Percentiles rank a stretch among this genome's conserved stretches.
These are phyloP conservation scores for Propithecus deckenii DNA, from an alignment of 2,797 vertebrate species.

Conservation along the genomic window DNA sequence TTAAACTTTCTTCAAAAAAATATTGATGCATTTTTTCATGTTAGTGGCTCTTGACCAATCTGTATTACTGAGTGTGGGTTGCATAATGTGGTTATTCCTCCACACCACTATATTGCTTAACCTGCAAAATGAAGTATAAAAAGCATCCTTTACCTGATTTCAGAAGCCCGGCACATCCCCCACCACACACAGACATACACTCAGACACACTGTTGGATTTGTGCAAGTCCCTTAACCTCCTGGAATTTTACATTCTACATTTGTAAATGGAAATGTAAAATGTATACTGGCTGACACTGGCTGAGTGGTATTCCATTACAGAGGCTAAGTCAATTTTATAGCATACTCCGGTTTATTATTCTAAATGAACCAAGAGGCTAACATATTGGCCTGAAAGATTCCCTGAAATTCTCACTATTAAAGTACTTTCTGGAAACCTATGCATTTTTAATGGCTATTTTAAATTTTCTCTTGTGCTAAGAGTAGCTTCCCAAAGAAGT, in stretches of 20 bases:
- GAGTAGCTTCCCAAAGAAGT: background rate
- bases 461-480: background rate
- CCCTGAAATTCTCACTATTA: background rate
- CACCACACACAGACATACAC: background rate
- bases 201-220: background rate
- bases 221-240: background rate
- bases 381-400: background rate
- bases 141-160: background rate
- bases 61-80: background rate
- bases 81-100: background rate
- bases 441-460: background rate
- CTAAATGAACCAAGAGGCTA: background rate
- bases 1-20: background rate
- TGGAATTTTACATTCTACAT: background rate
- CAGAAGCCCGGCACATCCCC: background rate
- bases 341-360: background rate
- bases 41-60: background rate
- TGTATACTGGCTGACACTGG: background rate
- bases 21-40: background rate
- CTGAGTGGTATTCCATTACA: background rate
- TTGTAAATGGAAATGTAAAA: background rate
- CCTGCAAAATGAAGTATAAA: fast-evolving
- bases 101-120: fast-evolving
- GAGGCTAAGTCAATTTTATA: background rate
- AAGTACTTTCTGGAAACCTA: background rate